Percentiles rank a stretch among this genome's conserved stretches.
These are phyloP conservation scores for Machimus rusticus DNA, from an alignment of 2,888 invertebrate species.

Conservation along the genomic window DNA sequence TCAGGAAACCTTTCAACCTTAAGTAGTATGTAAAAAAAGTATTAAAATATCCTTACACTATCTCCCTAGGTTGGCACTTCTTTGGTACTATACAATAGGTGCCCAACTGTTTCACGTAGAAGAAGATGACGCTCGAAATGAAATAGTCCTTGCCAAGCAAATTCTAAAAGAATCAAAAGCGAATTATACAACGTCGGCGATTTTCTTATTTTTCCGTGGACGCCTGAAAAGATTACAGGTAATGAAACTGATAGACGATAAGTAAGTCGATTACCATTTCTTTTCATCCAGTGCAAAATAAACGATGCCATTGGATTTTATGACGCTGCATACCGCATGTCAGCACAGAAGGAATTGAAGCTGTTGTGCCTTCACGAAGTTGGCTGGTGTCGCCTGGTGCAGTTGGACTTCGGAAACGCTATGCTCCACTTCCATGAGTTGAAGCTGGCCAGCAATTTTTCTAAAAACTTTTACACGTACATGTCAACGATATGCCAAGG, in stretches of 20 bases:
- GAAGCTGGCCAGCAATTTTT: constrained; percentile 67
- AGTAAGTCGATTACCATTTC: not conserved
- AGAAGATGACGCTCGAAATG: constrained; percentile 68
- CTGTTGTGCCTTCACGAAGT: constrained; percentile 66
- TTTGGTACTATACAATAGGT: constrained; percentile 76
- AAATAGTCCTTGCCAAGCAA: constrained; percentile 65
- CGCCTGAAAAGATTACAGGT: constrained; percentile 70
- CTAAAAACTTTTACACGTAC: constrained; percentile 72
- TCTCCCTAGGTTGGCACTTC: constrained; percentile 64
- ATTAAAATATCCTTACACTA: not conserved
- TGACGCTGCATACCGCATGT: constrained; percentile 66
- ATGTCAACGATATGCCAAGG: constrained; percentile 65
- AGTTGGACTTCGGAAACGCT: constrained; percentile 67
- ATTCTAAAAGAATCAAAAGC: constrained; percentile 63
- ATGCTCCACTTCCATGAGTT: constrained; percentile 66
- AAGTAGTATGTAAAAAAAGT: too few relatives aligned
- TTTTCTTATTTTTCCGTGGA: constrained; percentile 74
- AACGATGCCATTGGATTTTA: constrained; percentile 68
- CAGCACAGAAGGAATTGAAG: constrained; percentile 71
- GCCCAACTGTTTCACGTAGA: constrained; percentile 71
- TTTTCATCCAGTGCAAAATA: constrained; percentile 67
- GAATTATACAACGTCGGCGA: constrained; percentile 69
- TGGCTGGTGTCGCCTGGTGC: constrained; percentile 71
- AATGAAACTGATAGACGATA: constrained; percentile 43
- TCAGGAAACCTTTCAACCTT: too few relatives aligned